These are phyloP conservation scores for Nycteola revayana DNA, from an alignment of 2,888 invertebrate species.

Conservation along the genomic window DNA sequence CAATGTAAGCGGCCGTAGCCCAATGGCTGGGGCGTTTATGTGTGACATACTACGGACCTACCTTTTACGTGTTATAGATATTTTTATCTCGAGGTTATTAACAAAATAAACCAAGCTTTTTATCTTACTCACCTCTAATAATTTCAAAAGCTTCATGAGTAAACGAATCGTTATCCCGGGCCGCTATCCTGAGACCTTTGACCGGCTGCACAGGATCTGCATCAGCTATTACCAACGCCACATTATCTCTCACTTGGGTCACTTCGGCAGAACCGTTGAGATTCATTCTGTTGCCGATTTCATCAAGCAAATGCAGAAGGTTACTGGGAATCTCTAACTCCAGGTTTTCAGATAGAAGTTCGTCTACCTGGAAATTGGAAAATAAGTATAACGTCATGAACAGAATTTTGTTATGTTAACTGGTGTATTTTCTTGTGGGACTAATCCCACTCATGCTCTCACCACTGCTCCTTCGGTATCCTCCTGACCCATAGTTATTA, in stretches of 20 bases:
- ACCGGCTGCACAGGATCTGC: conserved; percentile 51
- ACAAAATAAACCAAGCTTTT: too few relatives aligned
- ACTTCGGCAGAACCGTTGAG: conserved; percentile 47
- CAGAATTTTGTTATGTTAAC: too few relatives aligned
- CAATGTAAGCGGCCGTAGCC: too few relatives aligned
- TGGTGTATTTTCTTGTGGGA: too few relatives aligned
- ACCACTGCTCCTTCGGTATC: too few relatives aligned
- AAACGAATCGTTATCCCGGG: conserved; percentile 45
- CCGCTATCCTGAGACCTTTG: conserved; percentile 55
- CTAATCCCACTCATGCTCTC: too few relatives aligned
- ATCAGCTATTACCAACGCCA: conserved; percentile 63
- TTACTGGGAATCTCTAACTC: conserved; percentile 54
- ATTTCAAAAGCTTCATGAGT: conserved; percentile 54
- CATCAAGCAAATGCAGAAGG: conserved; percentile 58
- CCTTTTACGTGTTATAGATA: too few relatives aligned
- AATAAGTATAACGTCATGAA: too few relatives aligned
- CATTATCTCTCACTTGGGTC: conserved; percentile 48
- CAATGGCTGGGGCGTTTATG: too few relatives aligned
- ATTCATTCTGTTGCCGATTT: conserved; percentile 50
- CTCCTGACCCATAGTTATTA: too few relatives aligned
- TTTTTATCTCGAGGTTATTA: too few relatives aligned
- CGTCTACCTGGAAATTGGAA: conserved; percentile 53
- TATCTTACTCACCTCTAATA: conserved; percentile 53
- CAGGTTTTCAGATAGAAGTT: conserved; percentile 44
- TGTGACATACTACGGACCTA: too few relatives aligned